phyloP scores from a whole-genome alignment of 2,888 invertebrate genomes.

The Andrena bicolor region DNA sequence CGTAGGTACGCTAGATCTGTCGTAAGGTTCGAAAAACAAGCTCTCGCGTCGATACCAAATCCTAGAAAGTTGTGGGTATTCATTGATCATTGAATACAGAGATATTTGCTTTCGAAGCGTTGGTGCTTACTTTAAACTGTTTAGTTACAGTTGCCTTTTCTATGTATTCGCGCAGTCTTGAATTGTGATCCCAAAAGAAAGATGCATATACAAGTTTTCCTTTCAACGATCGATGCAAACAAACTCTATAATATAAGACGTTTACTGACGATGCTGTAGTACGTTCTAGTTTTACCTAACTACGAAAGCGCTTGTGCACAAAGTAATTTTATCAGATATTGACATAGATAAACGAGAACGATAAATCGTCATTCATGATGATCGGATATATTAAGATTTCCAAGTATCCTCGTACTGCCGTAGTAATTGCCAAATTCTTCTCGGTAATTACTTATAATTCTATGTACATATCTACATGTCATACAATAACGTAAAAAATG shows the following conservation, averaged over 20 bases:
- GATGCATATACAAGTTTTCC: conserved; percentile 32
- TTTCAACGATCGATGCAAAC: conserved; percentile 25
- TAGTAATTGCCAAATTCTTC: conserved; percentile 41
- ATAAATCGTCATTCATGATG: conserved; percentile 23
- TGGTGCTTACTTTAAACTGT: conserved; percentile 33
- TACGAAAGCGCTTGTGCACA: conserved; percentile 34
- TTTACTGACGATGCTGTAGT: conserved; percentile 14
- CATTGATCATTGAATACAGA: conserved; percentile 29
- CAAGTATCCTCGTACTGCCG: conserved; percentile 40
- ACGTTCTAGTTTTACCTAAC: conserved; percentile 30
- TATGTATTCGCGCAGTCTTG: conserved; percentile 27
- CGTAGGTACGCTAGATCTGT: conserved; percentile 21
- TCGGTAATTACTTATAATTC: conserved; percentile 37
- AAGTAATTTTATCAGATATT: conserved; percentile 33
- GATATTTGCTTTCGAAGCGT: conserved; percentile 19
- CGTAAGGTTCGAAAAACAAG: conserved; percentile 15
- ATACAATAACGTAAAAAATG: conserved; percentile 39
- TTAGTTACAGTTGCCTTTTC: conserved; percentile 18
- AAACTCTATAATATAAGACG: conserved; percentile 19
- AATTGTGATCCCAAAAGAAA: conserved; percentile 12
- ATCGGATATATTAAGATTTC: conserved; percentile 40
- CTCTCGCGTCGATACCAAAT: conserved; percentile 16
- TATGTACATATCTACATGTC: conserved; percentile 55
- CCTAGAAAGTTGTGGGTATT: conserved; percentile 4
- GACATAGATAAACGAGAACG: conserved; percentile 21